These are phyloP conservation scores for Pagrus major DNA, from an alignment of 2,113 vertebrate genomes.

Conservation along the genomic window DNA sequence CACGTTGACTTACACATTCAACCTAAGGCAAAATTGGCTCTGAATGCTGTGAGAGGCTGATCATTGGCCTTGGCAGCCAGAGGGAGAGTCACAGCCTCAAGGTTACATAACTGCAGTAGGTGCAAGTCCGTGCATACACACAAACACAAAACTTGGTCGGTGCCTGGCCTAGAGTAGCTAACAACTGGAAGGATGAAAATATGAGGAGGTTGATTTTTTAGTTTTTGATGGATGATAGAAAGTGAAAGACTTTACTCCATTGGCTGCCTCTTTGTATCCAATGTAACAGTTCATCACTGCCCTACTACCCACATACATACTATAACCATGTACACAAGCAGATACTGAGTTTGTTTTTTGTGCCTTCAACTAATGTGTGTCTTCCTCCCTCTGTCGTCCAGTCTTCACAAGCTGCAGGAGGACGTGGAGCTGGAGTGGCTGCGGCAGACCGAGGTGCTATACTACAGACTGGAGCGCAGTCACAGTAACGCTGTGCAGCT, in stretches of 20 bases:
- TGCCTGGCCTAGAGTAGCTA: background rate
- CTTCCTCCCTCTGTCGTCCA: conserved; percentile 16
- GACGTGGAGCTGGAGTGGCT: conserved; percentile 91
- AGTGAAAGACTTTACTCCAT: background rate
- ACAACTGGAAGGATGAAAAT: background rate
- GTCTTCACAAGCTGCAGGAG: conserved; percentile 90
- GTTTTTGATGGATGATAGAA: background rate
- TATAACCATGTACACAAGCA: background rate
- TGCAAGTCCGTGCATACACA: background rate
- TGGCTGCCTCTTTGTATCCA: background rate
- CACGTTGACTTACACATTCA: background rate
- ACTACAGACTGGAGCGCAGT: conserved; percentile 92
- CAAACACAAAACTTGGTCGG: background rate
- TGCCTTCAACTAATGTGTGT: background rate
- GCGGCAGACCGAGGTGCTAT: conserved; percentile 92
- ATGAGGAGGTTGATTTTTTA: background rate
- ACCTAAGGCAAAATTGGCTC: conserved; percentile 14
- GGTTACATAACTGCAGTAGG: conserved; percentile 36
- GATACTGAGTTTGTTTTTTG: background rate
- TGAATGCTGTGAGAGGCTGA: conserved; percentile 13
- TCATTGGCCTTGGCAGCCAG: conserved; percentile 17
- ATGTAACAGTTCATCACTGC: background rate
- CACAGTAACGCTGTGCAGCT: conserved; percentile 91
- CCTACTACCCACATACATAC: background rate
- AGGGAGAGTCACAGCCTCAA: conserved; percentile 12